Evolutionary conservation across 2,888 invertebrate genomes (phyloP).

Genomic region (Carterocephalus palaemon): DNA sequence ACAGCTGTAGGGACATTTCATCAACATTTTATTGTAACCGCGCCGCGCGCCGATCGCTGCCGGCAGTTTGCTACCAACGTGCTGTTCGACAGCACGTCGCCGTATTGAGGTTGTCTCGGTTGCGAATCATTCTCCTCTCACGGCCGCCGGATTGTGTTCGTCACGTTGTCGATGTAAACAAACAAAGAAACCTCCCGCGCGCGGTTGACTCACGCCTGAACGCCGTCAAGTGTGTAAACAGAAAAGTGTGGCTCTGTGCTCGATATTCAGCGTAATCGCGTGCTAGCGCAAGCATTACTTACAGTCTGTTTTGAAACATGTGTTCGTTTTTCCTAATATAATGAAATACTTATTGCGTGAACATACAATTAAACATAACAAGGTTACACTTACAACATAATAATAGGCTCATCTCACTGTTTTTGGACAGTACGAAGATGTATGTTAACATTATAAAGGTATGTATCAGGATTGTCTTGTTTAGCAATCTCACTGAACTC

Average conservation of each 20-base stretch:
- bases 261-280: conserved; percentile 19
- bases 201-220: conserved; percentile 45
- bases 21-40: conserved; percentile 13
- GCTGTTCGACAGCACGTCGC: conserved; percentile 47
- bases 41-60: conserved; percentile 25
- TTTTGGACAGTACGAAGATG: no score
- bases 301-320: conserved; percentile 19
- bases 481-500: no score
- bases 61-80: conserved; percentile 59
- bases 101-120: conserved; percentile 8
- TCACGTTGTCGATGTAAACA: conserved; percentile 53
- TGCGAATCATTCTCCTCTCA: conserved; percentile 30
- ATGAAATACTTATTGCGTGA: conserved; percentile 8
- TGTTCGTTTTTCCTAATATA: conserved; percentile 7
- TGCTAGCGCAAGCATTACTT: conserved; percentile 15
- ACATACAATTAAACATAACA: no score
- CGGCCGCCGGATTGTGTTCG: conserved; percentile 26
- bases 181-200: conserved; percentile 46
- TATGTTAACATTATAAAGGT: conserved; percentile 1
- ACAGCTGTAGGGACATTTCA: conserved; percentile 20
- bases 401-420: no score
- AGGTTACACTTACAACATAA: no score
- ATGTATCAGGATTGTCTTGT: no score
- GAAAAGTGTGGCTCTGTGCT: conserved; percentile 29
- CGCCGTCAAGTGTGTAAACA: conserved; percentile 47